These are phyloP conservation scores for Hypolimnas misippus DNA, from an alignment of 2,888 invertebrate genomes.

Conservation along the genomic window DNA sequence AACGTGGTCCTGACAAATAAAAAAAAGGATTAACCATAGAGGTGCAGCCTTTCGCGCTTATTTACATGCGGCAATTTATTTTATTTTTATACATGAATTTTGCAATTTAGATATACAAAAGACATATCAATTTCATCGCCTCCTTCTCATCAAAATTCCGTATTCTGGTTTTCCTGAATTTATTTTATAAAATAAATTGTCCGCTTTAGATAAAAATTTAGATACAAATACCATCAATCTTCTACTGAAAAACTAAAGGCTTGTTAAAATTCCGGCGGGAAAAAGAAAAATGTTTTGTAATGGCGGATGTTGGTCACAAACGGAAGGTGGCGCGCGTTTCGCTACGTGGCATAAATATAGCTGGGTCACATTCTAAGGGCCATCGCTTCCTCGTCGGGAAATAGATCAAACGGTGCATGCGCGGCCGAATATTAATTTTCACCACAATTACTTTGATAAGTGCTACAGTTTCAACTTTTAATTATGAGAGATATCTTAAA, in stretches of 20 bases:
- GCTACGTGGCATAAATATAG: conserved; percentile 44
- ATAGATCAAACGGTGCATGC: conserved; percentile 66
- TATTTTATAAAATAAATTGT: too few relatives aligned
- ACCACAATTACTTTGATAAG: conserved; percentile 53
- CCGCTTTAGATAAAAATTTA: neutral
- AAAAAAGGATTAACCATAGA: too few relatives aligned
- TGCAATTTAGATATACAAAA: too few relatives aligned
- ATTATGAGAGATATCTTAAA: too few relatives aligned
- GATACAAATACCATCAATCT: neutral
- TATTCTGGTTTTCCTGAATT: too few relatives aligned
- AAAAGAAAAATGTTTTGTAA: conserved; percentile 49
- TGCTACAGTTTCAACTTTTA: neutral
- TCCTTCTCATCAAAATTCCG: too few relatives aligned
- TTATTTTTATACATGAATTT: too few relatives aligned
- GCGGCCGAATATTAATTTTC: conserved; percentile 59
- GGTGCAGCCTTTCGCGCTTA: too few relatives aligned
- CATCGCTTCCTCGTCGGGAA: conserved; percentile 64
- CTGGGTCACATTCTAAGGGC: conserved; percentile 43
- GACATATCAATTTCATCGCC: too few relatives aligned
- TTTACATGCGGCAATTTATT: too few relatives aligned
- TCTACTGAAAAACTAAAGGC: conserved; percentile 21
- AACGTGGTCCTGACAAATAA: too few relatives aligned
- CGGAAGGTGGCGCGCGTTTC: conserved; percentile 52
- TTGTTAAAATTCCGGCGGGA: conserved; percentile 58
- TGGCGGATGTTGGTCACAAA: conserved; percentile 52